phyloP scores from a whole-genome alignment of 2,113 vertebrate genomes.

The Ciconia stormi region DNA sequence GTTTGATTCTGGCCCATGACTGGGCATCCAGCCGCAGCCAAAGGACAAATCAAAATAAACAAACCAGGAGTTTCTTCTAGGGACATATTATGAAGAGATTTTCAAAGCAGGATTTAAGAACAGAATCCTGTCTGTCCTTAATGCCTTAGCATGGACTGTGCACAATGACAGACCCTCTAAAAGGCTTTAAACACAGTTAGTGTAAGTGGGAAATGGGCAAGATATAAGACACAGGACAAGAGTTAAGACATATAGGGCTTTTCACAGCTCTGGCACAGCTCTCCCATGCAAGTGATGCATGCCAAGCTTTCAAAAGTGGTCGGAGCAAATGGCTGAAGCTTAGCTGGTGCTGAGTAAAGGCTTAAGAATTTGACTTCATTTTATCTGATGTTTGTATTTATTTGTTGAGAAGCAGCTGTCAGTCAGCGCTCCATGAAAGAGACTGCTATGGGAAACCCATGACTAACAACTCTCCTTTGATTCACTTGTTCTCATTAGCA shows the following conservation, averaged over 20 bases:
- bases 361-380: neutral
- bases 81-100: neutral
- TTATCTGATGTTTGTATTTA: neutral
- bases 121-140: neutral
- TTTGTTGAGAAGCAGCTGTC: neutral
- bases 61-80: constrained; percentile 11
- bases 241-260: neutral
- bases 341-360: neutral
- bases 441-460: neutral
- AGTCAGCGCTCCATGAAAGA: neutral
- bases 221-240: neutral
- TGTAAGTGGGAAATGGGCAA: neutral
- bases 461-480: neutral
- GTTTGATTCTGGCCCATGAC: neutral
- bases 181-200: neutral
- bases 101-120: constrained; percentile 9
- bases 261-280: neutral
- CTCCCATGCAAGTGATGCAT: neutral
- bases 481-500: neutral
- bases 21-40: neutral
- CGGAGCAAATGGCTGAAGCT: neutral
- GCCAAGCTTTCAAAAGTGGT: neutral
- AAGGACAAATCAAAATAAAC: constrained; percentile 51
- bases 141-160: neutral
- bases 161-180: neutral